A percentile compares a stretch with the other conserved stretches of the same genome.
These are phyloP conservation scores for Actinia tenebrosa DNA, from an alignment of 64 coral and sea anemone species.

Conservation along the genomic window DNA sequence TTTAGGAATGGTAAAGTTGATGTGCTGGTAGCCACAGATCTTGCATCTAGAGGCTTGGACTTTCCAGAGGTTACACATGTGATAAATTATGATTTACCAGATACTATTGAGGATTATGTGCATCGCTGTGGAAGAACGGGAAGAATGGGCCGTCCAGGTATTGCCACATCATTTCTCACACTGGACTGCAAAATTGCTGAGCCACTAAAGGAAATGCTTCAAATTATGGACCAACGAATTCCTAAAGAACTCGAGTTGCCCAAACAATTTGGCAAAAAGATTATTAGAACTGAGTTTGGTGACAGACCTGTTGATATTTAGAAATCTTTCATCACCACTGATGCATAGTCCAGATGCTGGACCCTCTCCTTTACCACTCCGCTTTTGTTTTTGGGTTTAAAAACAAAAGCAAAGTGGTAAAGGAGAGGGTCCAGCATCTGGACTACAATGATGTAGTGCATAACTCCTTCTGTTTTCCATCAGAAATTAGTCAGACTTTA, in stretches of 20 bases:
- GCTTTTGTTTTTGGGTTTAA: too few relatives aligned
- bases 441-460: too few relatives aligned
- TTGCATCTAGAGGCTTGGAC: conserved; percentile 92
- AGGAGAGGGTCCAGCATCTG: too few relatives aligned
- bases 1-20: conserved; percentile 93
- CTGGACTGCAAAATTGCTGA: conserved; percentile 94
- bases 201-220: conserved; percentile 85
- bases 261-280: conserved; percentile 95
- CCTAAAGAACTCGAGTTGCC: conserved; percentile 86
- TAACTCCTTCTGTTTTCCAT: background rate
- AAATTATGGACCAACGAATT: conserved; percentile 72
- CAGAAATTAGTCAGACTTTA: background rate
- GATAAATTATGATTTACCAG: conserved; percentile 93
- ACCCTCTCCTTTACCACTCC: too few relatives aligned
- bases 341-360: background rate
- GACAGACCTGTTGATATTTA: conserved; percentile 47
- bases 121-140: conserved; percentile 96
- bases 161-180: conserved; percentile 91
- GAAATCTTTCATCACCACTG: too few relatives aligned
- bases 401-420: too few relatives aligned
- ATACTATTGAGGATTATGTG: conserved; percentile 89
- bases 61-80: conserved; percentile 96
- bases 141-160: conserved; percentile 76
- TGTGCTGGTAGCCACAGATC: conserved; percentile 82
- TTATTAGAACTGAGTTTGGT: conserved; percentile 91